phyloP scores from a whole-genome alignment of 2,888 invertebrate genomes.

The Ophion costatus region DNA sequence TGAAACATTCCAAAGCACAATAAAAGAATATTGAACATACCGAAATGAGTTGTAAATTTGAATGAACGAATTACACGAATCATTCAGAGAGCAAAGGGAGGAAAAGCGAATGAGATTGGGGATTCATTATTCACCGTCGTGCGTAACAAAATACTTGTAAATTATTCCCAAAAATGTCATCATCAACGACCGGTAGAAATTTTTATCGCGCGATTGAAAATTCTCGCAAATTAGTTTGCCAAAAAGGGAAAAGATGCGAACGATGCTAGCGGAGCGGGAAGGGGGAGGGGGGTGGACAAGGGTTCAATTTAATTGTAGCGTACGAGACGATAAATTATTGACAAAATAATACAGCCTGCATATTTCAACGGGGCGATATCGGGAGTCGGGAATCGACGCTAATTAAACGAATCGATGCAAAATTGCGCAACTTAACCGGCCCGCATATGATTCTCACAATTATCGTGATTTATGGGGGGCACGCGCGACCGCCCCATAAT shows the following conservation, averaged over 20 bases:
- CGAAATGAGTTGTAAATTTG: too few relatives aligned
- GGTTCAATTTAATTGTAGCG: background rate
- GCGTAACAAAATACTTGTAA: background rate
- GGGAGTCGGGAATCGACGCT: background rate
- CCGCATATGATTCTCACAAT: background rate
- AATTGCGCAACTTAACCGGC: background rate
- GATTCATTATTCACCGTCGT: background rate
- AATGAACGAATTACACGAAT: too few relatives aligned
- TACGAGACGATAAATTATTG: conserved; percentile 15
- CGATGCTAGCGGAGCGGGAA: background rate
- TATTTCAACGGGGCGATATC: conserved; percentile 1
- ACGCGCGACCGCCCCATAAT: background rate
- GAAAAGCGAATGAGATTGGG: too few relatives aligned
- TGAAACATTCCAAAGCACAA: too few relatives aligned
- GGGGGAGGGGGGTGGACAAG: background rate
- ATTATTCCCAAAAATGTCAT: background rate
- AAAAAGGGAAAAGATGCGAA: background rate
- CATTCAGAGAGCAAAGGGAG: too few relatives aligned
- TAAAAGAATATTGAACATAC: too few relatives aligned
- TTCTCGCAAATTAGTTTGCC: conserved; percentile 22
- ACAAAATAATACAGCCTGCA: conserved; percentile 9
- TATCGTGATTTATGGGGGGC: background rate
- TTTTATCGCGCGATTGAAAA: conserved; percentile 1
- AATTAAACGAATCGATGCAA: background rate
- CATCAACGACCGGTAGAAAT: background rate